Evolutionary conservation across 2,888 invertebrate species (phyloP), one percentile per base, ranked within the genome.

Genomic region (Mayetiola destructor): DNA sequence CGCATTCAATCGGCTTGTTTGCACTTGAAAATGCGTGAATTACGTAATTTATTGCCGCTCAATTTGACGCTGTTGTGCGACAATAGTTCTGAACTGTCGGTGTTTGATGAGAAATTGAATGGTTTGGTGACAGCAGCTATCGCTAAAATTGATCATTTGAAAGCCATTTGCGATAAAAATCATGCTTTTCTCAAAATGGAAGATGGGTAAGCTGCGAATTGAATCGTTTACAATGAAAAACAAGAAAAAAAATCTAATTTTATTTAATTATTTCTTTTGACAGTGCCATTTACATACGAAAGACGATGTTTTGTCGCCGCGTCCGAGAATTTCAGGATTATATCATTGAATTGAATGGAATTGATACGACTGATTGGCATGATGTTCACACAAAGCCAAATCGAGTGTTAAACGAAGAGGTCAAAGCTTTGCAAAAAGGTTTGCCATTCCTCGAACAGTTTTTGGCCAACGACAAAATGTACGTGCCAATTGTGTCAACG

Each of bases 401-500:
- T n/a, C 27, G 48, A 2, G 48, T 27, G 2, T 27, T 48, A 16
- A 48, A 48, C 6, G 48, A 48, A 6, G n/a, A 48, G 9, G 27
- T 48, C 4, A 48, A 48, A 16, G n/a, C 6, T 27, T 6, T 27
- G 18, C 27, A n/a, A 4, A 48, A n/a, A 3, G 48, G 48, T 27
- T 6, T 48, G n/a, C 5, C 48, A 27, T 48, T 48, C 48, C 23
- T 48, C 14, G 27, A n/a, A 9, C 27, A 48, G 48, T n/a, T 48
- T 3, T 27, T 48, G 16, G 9, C 27, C 27, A 48, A 48, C 27
- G 23, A 27, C 27, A 8, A 14, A 14, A 48, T 27, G 16, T 48
- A 48, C n/a, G 48, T 48, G n/a, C 48, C 48, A 48, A n/a, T n/a
- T n/a, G n/a, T 48, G 48, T 23, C 4, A 48, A 48, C 27, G 29